Conservation (phyloP, 2,888 invertebrate genomes). For the Baronia brevicornis region DNA sequence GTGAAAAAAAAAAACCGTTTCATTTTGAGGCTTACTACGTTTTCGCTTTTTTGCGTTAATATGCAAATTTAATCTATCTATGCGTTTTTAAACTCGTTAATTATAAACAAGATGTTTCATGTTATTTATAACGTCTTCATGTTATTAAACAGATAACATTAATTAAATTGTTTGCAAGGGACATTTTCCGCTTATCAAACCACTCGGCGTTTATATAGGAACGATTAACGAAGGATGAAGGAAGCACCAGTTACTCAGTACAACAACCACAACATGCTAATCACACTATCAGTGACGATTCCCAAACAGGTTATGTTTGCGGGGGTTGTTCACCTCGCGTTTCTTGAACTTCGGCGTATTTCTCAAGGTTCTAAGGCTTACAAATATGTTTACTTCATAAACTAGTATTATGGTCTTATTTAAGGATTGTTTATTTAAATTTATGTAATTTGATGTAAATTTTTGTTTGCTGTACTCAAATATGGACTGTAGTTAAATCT, state of each 20-base stretch:
- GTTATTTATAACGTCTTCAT: background rate
- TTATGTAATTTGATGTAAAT: background rate
- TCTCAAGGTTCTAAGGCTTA: conserved; percentile 18
- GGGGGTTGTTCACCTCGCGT: conserved; percentile 29
- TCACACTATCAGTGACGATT: conserved; percentile 27
- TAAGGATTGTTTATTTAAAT: too few species aligned
- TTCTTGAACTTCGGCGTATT: conserved; percentile 23
- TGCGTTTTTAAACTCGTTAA: too few species aligned
- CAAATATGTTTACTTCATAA: conserved; percentile 18
- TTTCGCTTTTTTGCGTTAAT: too few species aligned
- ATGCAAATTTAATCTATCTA: too few species aligned
- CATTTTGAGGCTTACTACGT: too few species aligned
- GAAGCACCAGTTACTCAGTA: conserved; percentile 3
- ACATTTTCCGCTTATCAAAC: too few species aligned
- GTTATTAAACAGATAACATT: background rate
- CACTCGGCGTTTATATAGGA: conserved; percentile 5
- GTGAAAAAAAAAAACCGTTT: too few species aligned
- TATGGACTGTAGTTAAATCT: too few species aligned
- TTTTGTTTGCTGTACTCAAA: too few species aligned
- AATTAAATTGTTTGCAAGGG: too few species aligned
- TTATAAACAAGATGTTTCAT: too few species aligned
- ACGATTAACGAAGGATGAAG: conserved; percentile 15
- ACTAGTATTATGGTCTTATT: background rate
- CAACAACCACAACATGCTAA: conserved; percentile 26
- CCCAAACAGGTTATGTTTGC: conserved; percentile 25